A percentile compares a stretch with the other conserved stretches of the same genome.
These are phyloP conservation scores for Yponomeuta plumbellus DNA, from an alignment of 2,888 invertebrate species.

Conservation along the genomic window DNA sequence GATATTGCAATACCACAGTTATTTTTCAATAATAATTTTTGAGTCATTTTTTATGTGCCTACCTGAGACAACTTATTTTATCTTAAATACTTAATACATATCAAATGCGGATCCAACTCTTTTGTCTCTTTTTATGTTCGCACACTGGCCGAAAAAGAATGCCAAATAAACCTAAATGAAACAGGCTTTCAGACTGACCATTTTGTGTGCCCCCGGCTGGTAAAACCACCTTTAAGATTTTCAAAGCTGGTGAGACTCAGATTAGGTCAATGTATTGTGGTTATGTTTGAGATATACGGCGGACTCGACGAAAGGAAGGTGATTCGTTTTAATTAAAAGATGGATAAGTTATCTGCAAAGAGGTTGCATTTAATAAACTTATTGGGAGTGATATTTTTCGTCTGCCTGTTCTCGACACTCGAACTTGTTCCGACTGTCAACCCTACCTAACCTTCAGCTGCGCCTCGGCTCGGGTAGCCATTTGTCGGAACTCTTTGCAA, in stretches of 20 bases:
- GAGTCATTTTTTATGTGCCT: background rate
- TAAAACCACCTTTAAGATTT: slow-evolving; percentile 20
- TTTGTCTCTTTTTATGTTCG: slow-evolving; percentile 39
- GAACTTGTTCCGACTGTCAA: too few relatives aligned
- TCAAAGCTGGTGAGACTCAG: slow-evolving; percentile 26
- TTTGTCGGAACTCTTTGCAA: too few relatives aligned
- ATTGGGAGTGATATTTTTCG: slow-evolving; percentile 49
- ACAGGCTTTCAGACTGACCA: slow-evolving; percentile 33
- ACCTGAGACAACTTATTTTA: background rate
- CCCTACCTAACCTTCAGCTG: too few relatives aligned
- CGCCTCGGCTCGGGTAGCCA: too few relatives aligned
- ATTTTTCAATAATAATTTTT: background rate
- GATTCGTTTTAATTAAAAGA: slow-evolving; percentile 61
- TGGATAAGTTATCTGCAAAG: slow-evolving; percentile 16
- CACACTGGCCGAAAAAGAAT: slow-evolving; percentile 42
- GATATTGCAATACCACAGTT: background rate
- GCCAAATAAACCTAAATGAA: slow-evolving; percentile 39
- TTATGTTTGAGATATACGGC: slow-evolving; percentile 47
- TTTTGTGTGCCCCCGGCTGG: background rate
- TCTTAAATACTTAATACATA: slow-evolving; percentile 9
- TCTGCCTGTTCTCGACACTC: slow-evolving; percentile 27
- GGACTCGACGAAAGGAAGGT: slow-evolving; percentile 36
- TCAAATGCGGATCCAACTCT: slow-evolving; percentile 17
- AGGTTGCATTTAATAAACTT: slow-evolving; percentile 19
- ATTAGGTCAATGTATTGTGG: slow-evolving; percentile 39